Base-by-base conservation (phyloP, 2,113 vertebrate genomes). In the Romanogobio albipinnatus region DNA sequence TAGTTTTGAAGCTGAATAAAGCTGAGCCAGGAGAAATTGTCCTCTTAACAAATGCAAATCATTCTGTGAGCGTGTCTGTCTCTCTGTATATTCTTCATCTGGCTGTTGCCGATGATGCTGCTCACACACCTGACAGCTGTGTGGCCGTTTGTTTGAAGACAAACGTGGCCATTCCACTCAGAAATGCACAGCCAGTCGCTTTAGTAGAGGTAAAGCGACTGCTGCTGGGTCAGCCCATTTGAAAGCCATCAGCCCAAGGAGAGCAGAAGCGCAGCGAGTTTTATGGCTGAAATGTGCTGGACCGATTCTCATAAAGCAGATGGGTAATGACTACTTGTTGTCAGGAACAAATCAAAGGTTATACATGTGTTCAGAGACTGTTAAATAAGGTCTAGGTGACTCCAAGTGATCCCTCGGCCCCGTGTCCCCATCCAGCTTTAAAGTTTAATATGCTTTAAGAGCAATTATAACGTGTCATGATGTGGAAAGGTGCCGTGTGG, bases 371-470 rank as follows among this genome's bases (percentile, higher is more conserved):
- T 95, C 89, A 84, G 80, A 59, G 92, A 91, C 92, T 94, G 93
- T 94, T 94, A 93, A 94, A 94, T 94, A 91, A 94, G 93, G 90
- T 93, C 89, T 91, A 90, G 91, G 93, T 93, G 92, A 93, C 91
- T 92, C 91, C 88, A 89, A 92, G 92, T 90, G 91, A 93, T 94
- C 92, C 88, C 83, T 91, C 89, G 87, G 88, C 91, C 85, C 88
- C 84, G 81, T 84, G 83, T 91, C 91, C 90, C 90, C 89, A 87
- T 90, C 91, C 85, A 85, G 92, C 93, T 93, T 90, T 92, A 90
- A 93, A 92, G 91, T 93, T 94, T 94, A 94, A 95, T 93, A 94
- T 92, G 90, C 92, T 93, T 93, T 94, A 94, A 94, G 93, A 92
- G 93, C 93, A 93, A 94, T 94, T 95, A 94, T 91, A 90, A 92